These are phyloP conservation scores for Xanthorhoe spadicearia DNA, from an alignment of 2,888 invertebrate species.

Conservation along the genomic window DNA sequence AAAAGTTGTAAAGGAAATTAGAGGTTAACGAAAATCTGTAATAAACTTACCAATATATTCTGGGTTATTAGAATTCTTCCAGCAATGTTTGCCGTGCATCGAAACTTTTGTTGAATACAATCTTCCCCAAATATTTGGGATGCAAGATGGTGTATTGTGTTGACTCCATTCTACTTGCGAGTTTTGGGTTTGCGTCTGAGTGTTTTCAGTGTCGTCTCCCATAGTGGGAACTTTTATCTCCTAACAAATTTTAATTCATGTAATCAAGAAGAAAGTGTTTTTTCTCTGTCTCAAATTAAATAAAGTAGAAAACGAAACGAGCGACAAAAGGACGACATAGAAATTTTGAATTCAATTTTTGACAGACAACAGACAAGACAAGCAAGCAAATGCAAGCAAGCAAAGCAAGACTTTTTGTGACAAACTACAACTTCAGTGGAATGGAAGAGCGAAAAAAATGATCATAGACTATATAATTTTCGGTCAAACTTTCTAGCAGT, in stretches of 20 bases:
- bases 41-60: conserved; percentile 71
- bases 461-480: background rate
- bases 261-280: background rate
- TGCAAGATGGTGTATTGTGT: conserved; percentile 66
- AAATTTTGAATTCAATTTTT: too few relatives aligned
- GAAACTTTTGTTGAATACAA: conserved; percentile 75
- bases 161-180: conserved; percentile 80
- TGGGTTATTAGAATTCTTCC: conserved; percentile 60
- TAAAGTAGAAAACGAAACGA: background rate
- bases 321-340: background rate
- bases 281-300: background rate
- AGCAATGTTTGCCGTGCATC: conserved; percentile 62
- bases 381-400: too few relatives aligned
- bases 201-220: conserved; percentile 69
- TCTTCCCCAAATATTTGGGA: conserved; percentile 81
- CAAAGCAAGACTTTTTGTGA: too few relatives aligned
- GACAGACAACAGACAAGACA: too few relatives aligned
- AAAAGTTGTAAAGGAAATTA: background rate
- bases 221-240: conserved; percentile 48
- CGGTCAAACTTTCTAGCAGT: too few relatives aligned
- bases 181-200: conserved; percentile 80
- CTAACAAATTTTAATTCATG: conserved; percentile 8
- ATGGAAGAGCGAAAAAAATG: background rate
- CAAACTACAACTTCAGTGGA: conserved; percentile 2
- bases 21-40: background rate